These are phyloP conservation scores for Cyclophora punctaria DNA, from an alignment of 2,888 invertebrate genomes.

Conservation along the genomic window DNA sequence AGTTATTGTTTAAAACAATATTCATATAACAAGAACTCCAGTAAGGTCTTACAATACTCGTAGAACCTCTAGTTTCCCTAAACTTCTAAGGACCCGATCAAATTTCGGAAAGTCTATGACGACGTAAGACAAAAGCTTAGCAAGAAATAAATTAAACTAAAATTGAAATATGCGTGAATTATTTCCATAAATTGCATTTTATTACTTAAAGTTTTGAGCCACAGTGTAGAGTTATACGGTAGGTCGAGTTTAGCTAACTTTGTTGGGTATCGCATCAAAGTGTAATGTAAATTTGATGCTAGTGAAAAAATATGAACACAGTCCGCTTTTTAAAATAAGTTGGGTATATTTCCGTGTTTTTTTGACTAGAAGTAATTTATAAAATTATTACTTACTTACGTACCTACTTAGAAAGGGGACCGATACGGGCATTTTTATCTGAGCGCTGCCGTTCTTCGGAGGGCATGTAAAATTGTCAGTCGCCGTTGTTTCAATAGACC, in stretches of 20 bases:
- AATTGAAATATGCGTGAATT: conserved; percentile 26
- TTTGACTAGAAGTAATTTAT: neutral
- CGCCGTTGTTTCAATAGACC: no score
- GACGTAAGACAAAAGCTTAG: conserved; percentile 12
- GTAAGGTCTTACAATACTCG: no score
- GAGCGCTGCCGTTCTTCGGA: no score
- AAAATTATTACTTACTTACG: no score
- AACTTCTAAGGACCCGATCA: neutral
- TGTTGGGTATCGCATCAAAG: neutral
- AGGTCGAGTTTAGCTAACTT: neutral
- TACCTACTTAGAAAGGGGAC: no score
- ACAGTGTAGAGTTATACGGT: conserved; percentile 8
- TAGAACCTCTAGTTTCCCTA: no score
- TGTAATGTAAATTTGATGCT: neutral
- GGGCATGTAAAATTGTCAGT: no score
- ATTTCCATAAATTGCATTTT: conserved; percentile 25
- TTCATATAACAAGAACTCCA: no score
- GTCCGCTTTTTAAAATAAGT: neutral
- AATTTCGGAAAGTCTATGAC: conserved; percentile 1
- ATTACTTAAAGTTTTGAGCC: conserved; percentile 13
- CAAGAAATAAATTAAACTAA: conserved; percentile 20
- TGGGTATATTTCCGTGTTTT: neutral
- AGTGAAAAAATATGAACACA: neutral
- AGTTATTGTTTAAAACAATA: no score
- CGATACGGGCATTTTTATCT: no score